Base-by-base conservation (phyloP, 2,888 invertebrate species). In the Eurois occulta region DNA sequence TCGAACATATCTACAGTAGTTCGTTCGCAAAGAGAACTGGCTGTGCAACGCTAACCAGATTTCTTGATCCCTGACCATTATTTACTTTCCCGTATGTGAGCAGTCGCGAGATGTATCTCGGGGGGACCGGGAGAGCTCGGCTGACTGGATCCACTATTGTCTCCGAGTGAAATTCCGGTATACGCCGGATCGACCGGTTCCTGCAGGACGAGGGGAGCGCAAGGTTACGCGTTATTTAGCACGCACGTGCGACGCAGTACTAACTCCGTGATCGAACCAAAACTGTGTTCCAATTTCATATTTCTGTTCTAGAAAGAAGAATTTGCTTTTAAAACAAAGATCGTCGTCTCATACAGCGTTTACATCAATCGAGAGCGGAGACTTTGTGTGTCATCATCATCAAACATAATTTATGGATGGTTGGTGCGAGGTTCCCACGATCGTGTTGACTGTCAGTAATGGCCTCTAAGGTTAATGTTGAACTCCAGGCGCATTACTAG, bases 131-230 rank as follows among this genome's bases (percentile, higher is more conserved):
- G 84, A 86, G 92, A 81, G 86, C 91, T 90, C 75, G 77, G 77
- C 80, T 70, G 72, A 86, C 77, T 93, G 91, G 91, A 88, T 91
- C 83, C 77, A 86, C 88, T 91, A 90, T 91, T 91, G 91, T 94
- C 90, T 92, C 89, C 84, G 86, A 91, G 90, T 87, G 88, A 91
- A 91, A 94, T 91, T 91, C 92, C 91, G 89, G 92, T 92, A 89
- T 89, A 90, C 85, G 87, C 89, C 88, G 91, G 92, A 91, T 92
- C 92, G 92, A 94, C 94, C 94, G 93, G 95, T 95, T 94, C 93
- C 94, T 92, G 90, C 90, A 93, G 92, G 93, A 92, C 92, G 94
- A 94, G 95, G 95, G 95, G 95, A 94, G 93, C 90, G 89, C 95
- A 94, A 95, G 94, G 95, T 93, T 95, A 93, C 89, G 91, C 86